Evolutionary conservation across 2,113 vertebrate species (phyloP).

Genomic region (Sinocyclocheilus anophthalmus): DNA sequence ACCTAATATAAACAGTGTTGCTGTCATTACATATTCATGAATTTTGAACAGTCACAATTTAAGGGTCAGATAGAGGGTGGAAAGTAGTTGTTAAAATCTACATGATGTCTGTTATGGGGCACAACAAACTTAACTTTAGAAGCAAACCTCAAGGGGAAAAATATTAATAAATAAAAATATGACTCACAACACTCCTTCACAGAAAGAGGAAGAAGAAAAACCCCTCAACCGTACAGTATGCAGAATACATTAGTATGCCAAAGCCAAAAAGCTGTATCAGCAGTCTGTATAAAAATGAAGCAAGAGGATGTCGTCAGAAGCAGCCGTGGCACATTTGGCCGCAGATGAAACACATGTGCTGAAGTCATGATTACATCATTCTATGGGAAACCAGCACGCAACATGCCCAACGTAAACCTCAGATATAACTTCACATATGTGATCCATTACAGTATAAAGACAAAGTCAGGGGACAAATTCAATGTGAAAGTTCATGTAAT

Average conservation of each 20-base stretch:
- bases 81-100: not conserved
- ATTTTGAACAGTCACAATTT: too few species aligned
- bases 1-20: too few species aligned
- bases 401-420: not conserved
- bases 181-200: too few species aligned
- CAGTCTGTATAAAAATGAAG: conserved; percentile 57
- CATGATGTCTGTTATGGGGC: not conserved
- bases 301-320: not conserved
- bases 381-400: conserved; percentile 22
- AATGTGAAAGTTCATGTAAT: not conserved
- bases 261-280: conserved; percentile 67
- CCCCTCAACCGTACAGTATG: conserved; percentile 30
- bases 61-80: not conserved
- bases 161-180: not conserved
- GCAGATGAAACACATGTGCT: conserved; percentile 51
- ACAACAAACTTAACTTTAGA: not conserved
- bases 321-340: too few species aligned
- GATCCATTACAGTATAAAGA: not conserved
- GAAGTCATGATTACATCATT: conserved; percentile 58
- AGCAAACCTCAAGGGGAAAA: not conserved
- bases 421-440: not conserved
- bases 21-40: too few species aligned
- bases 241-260: conserved; percentile 46
- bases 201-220: conserved; percentile 9
- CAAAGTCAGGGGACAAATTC: not conserved